Evolutionary conservation across 1,140 invertebrate genomes (phyloP), one percentile per base, ranked within the genome.

Genomic region (Pseudomyrmex flavicornis): DNA sequence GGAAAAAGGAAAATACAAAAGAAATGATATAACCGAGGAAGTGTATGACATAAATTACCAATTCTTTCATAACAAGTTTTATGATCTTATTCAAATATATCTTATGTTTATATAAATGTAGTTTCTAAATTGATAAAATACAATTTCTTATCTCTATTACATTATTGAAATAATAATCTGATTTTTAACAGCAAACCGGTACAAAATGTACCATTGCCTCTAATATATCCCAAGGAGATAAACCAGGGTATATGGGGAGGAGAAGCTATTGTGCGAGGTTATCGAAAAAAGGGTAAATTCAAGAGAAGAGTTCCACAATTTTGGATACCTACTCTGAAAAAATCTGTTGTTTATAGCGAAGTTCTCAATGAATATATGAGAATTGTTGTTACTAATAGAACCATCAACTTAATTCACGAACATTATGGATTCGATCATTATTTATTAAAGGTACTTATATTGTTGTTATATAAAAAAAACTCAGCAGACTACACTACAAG

Each of bases 381-480:
- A 20, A 95, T 98, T 0, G 95, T 96, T 17, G 96, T 99, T 0
- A 99, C 99, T 15, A 93, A 96, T 63, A 94, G 98, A 86, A 96
- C 98, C 2, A 93, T 99, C 44, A 94, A 96, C 88, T 95, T 98
- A 66, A 98, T 99, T 84, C 97, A 99, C 95, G 95, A 98, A 82
- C 95, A 97, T 90, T 97, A 97, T 95, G 99, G 99, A 35, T 97
- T 99, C 90, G 99, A 99, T 95, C 96, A 97, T 93, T 99, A 99
- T 95, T 95, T 99, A 86, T 95, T 99, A 4, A 97, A 98, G 95
- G 97, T 97, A 93, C 88, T 82, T 90, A 35, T 5, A 61, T 12
- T 58, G 58, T 56, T 5, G 58, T 56, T 63, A 44, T 26, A n/a
- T 50, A 46, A 72, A 59, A n/a, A 54, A 73, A 70, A 22, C 20